Conservation (phyloP, 2,113 vertebrate genomes). For the Urocolius indicus region DNA sequence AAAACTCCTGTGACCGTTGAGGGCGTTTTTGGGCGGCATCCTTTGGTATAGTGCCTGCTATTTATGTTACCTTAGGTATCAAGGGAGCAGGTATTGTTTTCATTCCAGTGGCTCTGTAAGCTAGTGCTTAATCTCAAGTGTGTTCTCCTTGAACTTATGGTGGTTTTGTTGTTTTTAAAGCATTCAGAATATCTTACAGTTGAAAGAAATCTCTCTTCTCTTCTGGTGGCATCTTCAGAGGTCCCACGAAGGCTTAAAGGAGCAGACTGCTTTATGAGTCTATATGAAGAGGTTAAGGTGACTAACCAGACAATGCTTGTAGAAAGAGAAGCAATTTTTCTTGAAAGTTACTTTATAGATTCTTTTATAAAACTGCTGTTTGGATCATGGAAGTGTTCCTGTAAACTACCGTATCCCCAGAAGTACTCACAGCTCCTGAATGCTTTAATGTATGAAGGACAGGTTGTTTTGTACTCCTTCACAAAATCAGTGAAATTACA, state of each 20-base stretch:
- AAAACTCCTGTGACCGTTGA: neutral
- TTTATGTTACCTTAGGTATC: neutral
- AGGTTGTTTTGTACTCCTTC: neutral
- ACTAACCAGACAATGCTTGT: neutral
- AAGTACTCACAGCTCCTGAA: neutral
- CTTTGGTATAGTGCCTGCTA: neutral
- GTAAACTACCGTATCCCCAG: neutral
- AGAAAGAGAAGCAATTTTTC: neutral
- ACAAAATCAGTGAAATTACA: neutral
- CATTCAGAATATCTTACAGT: accelerated
- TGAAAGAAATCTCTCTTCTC: neutral
- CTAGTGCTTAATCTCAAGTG: neutral
- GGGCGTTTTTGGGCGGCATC: neutral
- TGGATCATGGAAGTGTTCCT: neutral
- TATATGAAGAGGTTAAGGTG: neutral
- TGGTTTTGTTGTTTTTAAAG: neutral
- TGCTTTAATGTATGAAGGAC: neutral
- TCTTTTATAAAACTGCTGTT: neutral
- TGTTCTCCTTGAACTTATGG: neutral
- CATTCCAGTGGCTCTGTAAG: neutral
- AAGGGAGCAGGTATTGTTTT: neutral
- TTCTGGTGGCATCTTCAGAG: neutral
- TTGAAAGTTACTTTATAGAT: neutral
- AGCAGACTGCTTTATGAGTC: neutral
- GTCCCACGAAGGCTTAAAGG: neutral